These are phyloP conservation scores for Dipodomys spectabilis DNA, from an alignment of 2,113 vertebrate genomes.

Conservation along the genomic window DNA sequence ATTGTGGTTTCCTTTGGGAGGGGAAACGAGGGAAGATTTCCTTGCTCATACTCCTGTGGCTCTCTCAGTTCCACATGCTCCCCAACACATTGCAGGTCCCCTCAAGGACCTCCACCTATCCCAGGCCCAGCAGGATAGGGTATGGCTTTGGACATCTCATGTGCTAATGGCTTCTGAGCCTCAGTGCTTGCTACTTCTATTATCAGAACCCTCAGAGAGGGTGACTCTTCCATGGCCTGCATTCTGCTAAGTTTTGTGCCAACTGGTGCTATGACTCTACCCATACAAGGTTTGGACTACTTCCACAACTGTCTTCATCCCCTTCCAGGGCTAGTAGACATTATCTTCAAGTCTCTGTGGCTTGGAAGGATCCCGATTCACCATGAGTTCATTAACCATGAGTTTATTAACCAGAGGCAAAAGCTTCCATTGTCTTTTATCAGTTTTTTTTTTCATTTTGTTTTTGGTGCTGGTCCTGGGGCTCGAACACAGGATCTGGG, in stretches of 20 bases:
- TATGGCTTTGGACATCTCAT: background rate
- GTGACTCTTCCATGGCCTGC: background rate
- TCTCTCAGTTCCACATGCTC: background rate
- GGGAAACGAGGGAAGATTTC: background rate
- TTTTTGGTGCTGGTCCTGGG: too few relatives aligned
- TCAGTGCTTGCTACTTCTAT: too few relatives aligned
- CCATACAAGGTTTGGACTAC: background rate
- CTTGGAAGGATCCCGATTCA: background rate
- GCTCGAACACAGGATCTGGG: too few relatives aligned
- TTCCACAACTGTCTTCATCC: background rate
- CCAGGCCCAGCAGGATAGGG: background rate
- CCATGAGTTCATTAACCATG: background rate
- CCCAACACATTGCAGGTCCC: too few relatives aligned
- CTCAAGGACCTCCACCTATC: background rate
- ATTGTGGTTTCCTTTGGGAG: background rate
- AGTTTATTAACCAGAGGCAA: background rate
- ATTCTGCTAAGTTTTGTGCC: background rate
- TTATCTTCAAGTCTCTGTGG: too few relatives aligned
- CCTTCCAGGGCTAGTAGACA: too few relatives aligned
- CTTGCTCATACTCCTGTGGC: background rate
- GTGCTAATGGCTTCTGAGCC: too few relatives aligned
- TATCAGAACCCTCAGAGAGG: too few relatives aligned
- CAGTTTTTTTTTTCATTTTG: too few relatives aligned
- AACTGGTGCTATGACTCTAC: background rate
- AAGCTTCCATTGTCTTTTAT: background rate